Conservation (phyloP, 2,113 vertebrate species). For the Galeopterus variegatus region DNA sequence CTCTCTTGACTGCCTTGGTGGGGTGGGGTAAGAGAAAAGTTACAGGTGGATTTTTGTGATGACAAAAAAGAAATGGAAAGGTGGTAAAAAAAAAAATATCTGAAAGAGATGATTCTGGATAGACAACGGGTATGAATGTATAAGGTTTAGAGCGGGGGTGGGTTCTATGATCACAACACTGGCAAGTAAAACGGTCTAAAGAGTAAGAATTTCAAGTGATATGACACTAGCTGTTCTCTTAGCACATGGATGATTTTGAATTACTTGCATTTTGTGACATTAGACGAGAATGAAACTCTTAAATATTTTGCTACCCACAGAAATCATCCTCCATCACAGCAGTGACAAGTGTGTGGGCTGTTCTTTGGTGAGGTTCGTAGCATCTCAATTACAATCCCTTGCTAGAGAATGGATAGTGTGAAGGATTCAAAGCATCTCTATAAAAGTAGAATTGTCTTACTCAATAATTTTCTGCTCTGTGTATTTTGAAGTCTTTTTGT, state of each 20-base stretch:
- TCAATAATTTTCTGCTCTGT: background rate
- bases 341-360: constrained; percentile 50
- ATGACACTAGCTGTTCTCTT: background rate
- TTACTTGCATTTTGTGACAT: constrained; percentile 61
- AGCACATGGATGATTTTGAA: constrained; percentile 59
- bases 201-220: background rate
- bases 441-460: constrained; percentile 32
- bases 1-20: background rate
- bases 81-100: background rate
- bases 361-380: background rate
- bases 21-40: background rate
- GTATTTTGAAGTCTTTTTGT: constrained; percentile 36
- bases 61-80: background rate
- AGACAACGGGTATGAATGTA: background rate
- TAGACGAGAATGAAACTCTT: constrained; percentile 70
- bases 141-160: background rate
- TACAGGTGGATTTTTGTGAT: background rate
- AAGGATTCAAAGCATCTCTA: background rate
- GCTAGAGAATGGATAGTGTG: background rate
- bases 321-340: constrained; percentile 57
- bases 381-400: constrained; percentile 51
- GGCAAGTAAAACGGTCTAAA: background rate
- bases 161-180: background rate
- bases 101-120: background rate
- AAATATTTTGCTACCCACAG: constrained; percentile 64